Conservation (phyloP, 2,797 vertebrate genomes). For the Cephalopachus bancanus region DNA sequence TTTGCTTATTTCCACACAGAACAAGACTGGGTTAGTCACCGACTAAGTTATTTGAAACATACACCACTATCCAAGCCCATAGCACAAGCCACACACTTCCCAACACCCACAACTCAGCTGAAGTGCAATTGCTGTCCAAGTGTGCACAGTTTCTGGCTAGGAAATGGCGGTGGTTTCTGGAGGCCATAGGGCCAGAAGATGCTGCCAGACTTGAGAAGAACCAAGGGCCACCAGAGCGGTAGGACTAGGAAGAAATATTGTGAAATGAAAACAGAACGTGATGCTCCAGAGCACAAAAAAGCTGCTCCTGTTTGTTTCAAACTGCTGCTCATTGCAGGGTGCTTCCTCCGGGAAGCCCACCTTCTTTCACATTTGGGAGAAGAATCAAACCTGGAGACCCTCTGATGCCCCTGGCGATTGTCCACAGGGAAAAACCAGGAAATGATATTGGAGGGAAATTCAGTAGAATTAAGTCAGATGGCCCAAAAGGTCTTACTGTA, state of each 20-base stretch:
- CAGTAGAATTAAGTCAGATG: not conserved
- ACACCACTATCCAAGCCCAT: constrained; percentile 26
- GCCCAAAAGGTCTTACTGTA: not conserved
- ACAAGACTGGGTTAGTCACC: constrained; percentile 34
- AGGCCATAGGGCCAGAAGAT: constrained; percentile 35
- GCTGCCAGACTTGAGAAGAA: constrained; percentile 51
- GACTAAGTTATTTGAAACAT: constrained; percentile 71
- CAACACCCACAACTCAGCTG: constrained; percentile 75
- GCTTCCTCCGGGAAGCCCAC: not conserved
- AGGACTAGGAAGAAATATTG: not conserved
- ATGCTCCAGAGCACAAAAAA: not conserved
- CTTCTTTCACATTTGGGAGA: not conserved
- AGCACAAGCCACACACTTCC: constrained; percentile 67
- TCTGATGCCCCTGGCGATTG: not conserved
- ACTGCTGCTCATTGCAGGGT: not conserved
- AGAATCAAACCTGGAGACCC: not conserved
- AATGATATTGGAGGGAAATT: constrained; percentile 15
- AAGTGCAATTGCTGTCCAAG: constrained; percentile 71
- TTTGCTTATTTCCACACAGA: not conserved
- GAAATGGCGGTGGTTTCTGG: constrained; percentile 59
- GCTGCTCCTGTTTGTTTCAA: not conserved
- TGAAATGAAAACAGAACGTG: constrained; percentile 2
- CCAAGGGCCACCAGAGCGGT: not conserved
- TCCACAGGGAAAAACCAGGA: not conserved
- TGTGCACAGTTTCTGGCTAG: not conserved